phyloP scores from a whole-genome alignment of 1,140 invertebrate genomes.

The Drosophila guanche region DNA sequence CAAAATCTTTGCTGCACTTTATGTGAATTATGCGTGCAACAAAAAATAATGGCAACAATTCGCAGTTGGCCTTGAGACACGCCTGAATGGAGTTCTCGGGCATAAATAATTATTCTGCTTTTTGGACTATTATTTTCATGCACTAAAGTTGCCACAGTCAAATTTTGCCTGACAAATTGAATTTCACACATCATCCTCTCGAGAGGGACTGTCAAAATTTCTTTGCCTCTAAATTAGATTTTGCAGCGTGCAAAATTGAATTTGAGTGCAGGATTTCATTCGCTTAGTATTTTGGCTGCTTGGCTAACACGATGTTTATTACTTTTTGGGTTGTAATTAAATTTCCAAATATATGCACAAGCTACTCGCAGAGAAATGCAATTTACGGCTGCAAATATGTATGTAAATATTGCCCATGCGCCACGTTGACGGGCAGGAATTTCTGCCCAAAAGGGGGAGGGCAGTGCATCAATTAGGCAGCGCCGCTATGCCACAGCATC shows the following conservation, averaged over 20 bases:
- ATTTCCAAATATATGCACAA: conserved; percentile 50
- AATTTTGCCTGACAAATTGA: conserved; percentile 25
- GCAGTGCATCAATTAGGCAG: conserved; percentile 28
- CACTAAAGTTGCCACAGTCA: neutral
- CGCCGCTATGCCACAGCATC: neutral
- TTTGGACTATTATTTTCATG: too few species aligned
- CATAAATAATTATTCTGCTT: too few species aligned
- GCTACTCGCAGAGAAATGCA: conserved; percentile 49
- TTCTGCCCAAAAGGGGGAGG: too few species aligned
- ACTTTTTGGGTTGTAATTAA: conserved; percentile 57
- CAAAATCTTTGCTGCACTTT: too few species aligned
- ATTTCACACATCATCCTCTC: conserved; percentile 26
- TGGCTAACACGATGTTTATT: conserved; percentile 42
- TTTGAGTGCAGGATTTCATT: conserved; percentile 55
- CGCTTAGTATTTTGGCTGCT: conserved; percentile 53
- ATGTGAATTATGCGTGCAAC: neutral
- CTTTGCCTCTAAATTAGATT: conserved; percentile 20
- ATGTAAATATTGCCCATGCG: conserved; percentile 73
- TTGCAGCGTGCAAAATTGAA: conserved; percentile 32
- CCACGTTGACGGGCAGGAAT: conserved; percentile 56
- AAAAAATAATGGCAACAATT: too few species aligned
- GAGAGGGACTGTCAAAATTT: conserved; percentile 33
- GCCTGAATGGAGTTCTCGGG: too few species aligned
- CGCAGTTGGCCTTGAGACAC: conserved; percentile 24
- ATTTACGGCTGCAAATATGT: conserved; percentile 58